These are phyloP conservation scores for Macrobrachium rosenbergii DNA, from an alignment of 1,140 invertebrate genomes.

Conservation along the genomic window DNA sequence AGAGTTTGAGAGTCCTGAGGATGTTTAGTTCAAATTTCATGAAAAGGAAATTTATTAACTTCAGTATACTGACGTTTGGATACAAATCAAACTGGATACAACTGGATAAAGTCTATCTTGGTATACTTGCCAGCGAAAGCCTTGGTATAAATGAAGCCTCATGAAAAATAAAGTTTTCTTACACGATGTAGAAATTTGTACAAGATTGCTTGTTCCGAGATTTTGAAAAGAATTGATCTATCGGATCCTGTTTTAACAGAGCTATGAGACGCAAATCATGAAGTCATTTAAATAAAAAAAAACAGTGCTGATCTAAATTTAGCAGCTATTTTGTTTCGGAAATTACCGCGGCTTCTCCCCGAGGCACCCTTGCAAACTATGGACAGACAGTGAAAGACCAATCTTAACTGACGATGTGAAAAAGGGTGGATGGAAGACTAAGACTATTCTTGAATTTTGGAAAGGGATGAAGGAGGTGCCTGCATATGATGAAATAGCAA, in stretches of 20 bases:
- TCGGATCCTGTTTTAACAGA: conserved; percentile 23
- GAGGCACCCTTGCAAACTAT: conserved; percentile 18
- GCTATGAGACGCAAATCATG: not conserved
- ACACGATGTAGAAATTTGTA: conserved; percentile 25
- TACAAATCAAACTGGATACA: too few relatives aligned
- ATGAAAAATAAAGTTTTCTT: conserved; percentile 28
- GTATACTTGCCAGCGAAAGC: conserved; percentile 33
- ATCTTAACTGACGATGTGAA: too few relatives aligned
- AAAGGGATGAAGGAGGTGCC: too few relatives aligned
- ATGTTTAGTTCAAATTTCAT: conserved; percentile 34
- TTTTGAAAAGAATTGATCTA: conserved; percentile 29
- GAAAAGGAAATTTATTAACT: conserved; percentile 7
- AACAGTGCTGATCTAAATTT: not conserved
- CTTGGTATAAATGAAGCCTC: conserved; percentile 11
- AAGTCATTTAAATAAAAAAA: not conserved
- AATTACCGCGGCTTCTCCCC: conserved; percentile 16
- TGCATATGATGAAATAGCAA: too few relatives aligned
- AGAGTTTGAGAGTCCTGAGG: conserved; percentile 9
- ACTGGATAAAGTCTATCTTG: conserved; percentile 25
- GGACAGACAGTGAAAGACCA: conserved; percentile 30
- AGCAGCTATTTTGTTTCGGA: conserved; percentile 6
- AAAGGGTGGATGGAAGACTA: too few relatives aligned
- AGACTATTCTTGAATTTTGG: too few relatives aligned
- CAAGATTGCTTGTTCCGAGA: not conserved
- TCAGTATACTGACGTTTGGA: not conserved